Percentiles rank a stretch among this genome's conserved stretches.
phyloP scores from a whole-genome alignment of 1,140 invertebrate genomes.

The Plutomurus gul region DNA sequence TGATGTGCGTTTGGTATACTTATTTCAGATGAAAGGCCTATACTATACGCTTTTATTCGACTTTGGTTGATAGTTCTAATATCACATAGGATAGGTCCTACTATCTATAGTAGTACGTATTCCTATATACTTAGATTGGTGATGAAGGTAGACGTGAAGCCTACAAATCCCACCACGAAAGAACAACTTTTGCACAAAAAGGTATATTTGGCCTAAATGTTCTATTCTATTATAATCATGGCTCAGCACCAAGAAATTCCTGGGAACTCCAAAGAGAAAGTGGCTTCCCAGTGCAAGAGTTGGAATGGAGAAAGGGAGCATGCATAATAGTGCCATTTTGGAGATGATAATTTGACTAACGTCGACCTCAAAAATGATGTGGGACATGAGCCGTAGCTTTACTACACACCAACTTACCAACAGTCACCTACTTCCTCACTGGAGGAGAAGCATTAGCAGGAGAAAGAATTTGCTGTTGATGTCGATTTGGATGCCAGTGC shows the following conservation, averaged over 20 bases:
- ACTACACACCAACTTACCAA: background rate
- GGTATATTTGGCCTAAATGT: background rate
- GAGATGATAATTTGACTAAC: slow-evolving; percentile 29
- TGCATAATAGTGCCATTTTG: slow-evolving; percentile 14
- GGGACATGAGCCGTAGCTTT: slow-evolving; percentile 15
- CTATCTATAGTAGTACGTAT: too few relatives aligned
- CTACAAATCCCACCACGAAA: too few relatives aligned
- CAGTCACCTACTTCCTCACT: background rate
- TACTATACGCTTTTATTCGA: background rate
- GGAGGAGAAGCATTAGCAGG: background rate
- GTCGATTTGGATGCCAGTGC: background rate
- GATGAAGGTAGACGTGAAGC: too few relatives aligned
- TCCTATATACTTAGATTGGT: too few relatives aligned
- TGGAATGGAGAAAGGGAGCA: slow-evolving; percentile 4
- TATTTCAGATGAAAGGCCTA: background rate
- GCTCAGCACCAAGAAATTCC: slow-evolving; percentile 1
- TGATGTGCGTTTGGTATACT: background rate
- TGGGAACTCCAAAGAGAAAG: background rate
- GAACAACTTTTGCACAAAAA: background rate
- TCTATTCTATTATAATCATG: background rate
- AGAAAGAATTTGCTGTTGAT: background rate
- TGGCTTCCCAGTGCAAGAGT: background rate
- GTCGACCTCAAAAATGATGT: slow-evolving; percentile 28
- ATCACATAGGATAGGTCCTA: too few relatives aligned
- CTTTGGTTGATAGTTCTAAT: background rate